phyloP scores from a whole-genome alignment of 2,113 vertebrate genomes.

The Peromyscus maniculatus region DNA sequence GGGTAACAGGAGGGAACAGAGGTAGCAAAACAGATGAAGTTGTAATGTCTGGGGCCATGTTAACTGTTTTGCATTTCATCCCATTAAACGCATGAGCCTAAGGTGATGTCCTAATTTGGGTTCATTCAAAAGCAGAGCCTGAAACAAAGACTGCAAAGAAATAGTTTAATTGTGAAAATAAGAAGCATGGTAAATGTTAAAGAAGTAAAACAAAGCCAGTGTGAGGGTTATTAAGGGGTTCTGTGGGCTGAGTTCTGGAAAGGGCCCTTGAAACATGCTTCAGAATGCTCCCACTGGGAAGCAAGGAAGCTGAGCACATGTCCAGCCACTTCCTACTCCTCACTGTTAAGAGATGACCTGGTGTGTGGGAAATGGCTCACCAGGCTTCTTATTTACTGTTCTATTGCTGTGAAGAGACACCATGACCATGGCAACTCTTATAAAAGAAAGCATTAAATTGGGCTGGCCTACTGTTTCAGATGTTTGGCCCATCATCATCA shows the following conservation, averaged over 20 bases:
- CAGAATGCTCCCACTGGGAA: not conserved
- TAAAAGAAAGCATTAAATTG: not conserved
- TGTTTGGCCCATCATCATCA: not conserved
- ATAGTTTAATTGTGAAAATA: not conserved
- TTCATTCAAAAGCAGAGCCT: not conserved
- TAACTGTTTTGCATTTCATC: not conserved
- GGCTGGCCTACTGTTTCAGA: not conserved
- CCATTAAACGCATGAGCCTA: not conserved
- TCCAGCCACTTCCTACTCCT: not conserved
- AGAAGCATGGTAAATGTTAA: not conserved
- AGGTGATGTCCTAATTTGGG: not conserved
- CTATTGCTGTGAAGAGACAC: not conserved
- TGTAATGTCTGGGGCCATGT: not conserved
- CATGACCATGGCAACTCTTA: not conserved
- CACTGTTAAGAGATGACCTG: not conserved
- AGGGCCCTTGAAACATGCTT: not conserved
- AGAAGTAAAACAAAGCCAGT: not conserved
- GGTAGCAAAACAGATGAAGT: not conserved
- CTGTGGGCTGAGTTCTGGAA: not conserved
- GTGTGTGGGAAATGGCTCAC: not conserved
- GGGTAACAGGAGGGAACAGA: too few species aligned
- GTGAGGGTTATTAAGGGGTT: not conserved
- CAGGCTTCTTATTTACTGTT: not conserved
- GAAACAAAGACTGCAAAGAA: not conserved
- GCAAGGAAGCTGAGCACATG: not conserved